Percentiles rank a stretch among this genome's conserved stretches.
Evolutionary conservation across 2,113 vertebrate species (phyloP).

Genomic region (Myocastor coypus): DNA sequence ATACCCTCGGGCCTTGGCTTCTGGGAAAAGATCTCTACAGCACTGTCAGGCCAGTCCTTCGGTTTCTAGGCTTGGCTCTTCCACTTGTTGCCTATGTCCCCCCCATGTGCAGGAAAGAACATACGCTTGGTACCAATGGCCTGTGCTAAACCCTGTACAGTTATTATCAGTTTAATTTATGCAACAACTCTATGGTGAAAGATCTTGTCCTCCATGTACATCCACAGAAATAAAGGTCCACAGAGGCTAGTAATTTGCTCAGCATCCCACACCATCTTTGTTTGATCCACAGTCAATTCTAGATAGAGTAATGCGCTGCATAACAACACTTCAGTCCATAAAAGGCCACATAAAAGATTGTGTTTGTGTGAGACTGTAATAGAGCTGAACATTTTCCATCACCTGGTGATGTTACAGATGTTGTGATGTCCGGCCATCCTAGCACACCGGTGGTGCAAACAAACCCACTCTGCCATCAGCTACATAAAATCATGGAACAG

Average conservation of each 20-base stretch:
- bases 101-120: background rate
- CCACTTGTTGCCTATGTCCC: background rate
- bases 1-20: background rate
- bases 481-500: background rate
- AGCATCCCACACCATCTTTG: background rate
- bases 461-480: background rate
- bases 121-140: background rate
- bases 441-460: background rate
- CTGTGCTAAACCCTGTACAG: background rate
- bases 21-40: background rate
- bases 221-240: background rate
- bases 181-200: background rate
- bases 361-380: background rate
- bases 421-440: background rate
- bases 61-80: background rate
- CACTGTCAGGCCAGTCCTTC: background rate
- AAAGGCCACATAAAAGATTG: background rate
- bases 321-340: background rate
- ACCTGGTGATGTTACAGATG: background rate
- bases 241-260: conserved; percentile 1
- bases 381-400: background rate
- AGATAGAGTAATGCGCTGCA: background rate
- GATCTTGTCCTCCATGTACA: background rate
- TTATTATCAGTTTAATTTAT: background rate
- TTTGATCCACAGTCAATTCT: background rate